Evolutionary conservation across 2,888 invertebrate species (phyloP).

Genomic region (Oscheius sp.): DNA sequence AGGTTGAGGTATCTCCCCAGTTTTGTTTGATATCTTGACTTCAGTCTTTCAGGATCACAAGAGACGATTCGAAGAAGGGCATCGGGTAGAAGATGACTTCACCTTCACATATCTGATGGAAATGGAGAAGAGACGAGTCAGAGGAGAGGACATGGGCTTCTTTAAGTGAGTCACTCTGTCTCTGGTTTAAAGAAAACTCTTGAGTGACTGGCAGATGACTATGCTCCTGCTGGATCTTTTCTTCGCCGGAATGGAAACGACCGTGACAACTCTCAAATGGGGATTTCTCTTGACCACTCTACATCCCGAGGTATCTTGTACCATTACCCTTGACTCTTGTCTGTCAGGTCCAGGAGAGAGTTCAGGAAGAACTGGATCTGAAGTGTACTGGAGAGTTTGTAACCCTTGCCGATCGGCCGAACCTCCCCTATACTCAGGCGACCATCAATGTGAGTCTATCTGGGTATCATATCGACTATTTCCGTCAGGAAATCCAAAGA

Average conservation of each 20-base stretch:
- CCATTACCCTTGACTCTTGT: too few relatives aligned
- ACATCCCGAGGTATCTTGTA: conserved; percentile 37
- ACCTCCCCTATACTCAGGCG: conserved; percentile 66
- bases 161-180: conserved; percentile 56
- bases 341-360: conserved; percentile 38
- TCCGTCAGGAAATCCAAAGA: conserved; percentile 69
- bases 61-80: conserved; percentile 39
- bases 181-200: conserved; percentile 35
- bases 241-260: conserved; percentile 72
- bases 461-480: neutral
- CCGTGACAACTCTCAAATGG: conserved; percentile 73
- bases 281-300: conserved; percentile 65
- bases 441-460: conserved; percentile 60
- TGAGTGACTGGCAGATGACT: conserved; percentile 68
- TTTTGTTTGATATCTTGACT: too few relatives aligned
- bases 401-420: conserved; percentile 53
- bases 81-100: conserved; percentile 61
- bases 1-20: conserved; percentile 54
- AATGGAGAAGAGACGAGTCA: conserved; percentile 59
- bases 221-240: conserved; percentile 72
- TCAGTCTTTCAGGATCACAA: conserved; percentile 49
- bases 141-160: conserved; percentile 58
- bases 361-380: conserved; percentile 64
- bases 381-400: conserved; percentile 43
- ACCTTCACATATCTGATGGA: conserved; percentile 70